Conservation (phyloP, 2,888 invertebrate species). For the Digitonthophagus gazella region DNA sequence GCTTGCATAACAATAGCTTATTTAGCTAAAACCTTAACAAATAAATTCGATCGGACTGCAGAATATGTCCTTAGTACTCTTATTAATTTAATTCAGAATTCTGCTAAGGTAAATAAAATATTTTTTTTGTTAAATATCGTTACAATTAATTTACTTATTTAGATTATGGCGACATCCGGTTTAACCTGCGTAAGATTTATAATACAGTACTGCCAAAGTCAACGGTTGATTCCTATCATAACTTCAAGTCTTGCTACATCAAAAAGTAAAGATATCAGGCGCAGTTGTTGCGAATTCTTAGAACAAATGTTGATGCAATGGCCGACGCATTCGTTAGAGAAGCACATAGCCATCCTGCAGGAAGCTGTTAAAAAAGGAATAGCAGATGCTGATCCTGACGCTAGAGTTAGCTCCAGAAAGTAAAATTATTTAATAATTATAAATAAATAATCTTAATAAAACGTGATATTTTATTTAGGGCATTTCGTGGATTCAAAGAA, state of each 20-base stretch:
- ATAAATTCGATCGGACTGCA: constrained; percentile 82
- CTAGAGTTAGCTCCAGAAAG: constrained; percentile 79
- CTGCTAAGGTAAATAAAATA: constrained; percentile 74
- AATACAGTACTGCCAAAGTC: constrained; percentile 77
- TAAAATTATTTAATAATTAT: constrained; percentile 48
- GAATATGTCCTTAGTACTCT: constrained; percentile 79
- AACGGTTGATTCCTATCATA: constrained; percentile 77
- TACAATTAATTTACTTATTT: constrained; percentile 28
- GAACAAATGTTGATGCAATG: constrained; percentile 81
- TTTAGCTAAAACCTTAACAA: constrained; percentile 80
- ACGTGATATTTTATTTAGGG: constrained; percentile 56
- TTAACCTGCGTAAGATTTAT: constrained; percentile 84
- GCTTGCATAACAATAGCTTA: constrained; percentile 93
- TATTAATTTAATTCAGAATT: constrained; percentile 90
- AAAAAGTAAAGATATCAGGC: constrained; percentile 90
- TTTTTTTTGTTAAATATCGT: neutral
- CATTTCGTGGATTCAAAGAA: constrained; percentile 86
- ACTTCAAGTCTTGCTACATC: constrained; percentile 71
- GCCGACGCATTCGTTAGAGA: constrained; percentile 81
- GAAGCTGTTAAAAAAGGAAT: constrained; percentile 86
- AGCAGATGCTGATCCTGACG: constrained; percentile 90
- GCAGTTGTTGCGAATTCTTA: constrained; percentile 76
- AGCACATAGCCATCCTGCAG: constrained; percentile 71
- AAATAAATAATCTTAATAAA: neutral
- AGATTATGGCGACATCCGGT: constrained; percentile 88